Percentiles rank a stretch among this genome's conserved stretches.
Evolutionary conservation across 2,113 vertebrate genomes (phyloP).

Genomic region (Sterrhoptilus dennistouni): DNA sequence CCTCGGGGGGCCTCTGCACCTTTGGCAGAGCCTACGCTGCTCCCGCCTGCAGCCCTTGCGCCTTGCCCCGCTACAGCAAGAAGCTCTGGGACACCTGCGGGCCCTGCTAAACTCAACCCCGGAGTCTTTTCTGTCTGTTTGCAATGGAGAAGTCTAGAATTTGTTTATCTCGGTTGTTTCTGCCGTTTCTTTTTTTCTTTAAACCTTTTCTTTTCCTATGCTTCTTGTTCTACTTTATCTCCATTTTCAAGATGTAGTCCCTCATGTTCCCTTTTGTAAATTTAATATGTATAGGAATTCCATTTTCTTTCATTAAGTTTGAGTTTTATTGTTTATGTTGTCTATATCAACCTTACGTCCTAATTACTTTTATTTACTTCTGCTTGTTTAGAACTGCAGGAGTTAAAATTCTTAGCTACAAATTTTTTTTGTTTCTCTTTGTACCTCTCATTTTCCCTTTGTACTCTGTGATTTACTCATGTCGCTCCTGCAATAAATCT

Average conservation of each 20-base stretch:
- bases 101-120: too few relatives aligned
- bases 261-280: rapidly evolving
- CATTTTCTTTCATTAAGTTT: rapidly evolving
- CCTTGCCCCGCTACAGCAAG: too few relatives aligned
- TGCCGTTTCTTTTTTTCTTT: rapidly evolving
- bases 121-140: rapidly evolving
- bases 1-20: too few relatives aligned
- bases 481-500: neutral
- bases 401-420: rapidly evolving
- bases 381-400: rapidly evolving
- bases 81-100: too few relatives aligned
- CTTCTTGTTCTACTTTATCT: rapidly evolving
- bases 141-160: rapidly evolving
- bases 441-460: rapidly evolving
- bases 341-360: rapidly evolving
- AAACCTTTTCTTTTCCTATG: rapidly evolving
- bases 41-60: too few relatives aligned
- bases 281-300: rapidly evolving
- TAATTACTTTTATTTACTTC: rapidly evolving
- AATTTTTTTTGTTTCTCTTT: rapidly evolving
- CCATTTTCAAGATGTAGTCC: rapidly evolving
- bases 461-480: rapidly evolving
- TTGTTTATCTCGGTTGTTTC: rapidly evolving
- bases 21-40: too few relatives aligned
- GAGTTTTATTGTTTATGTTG: rapidly evolving